phyloP scores from a whole-genome alignment of 1,140 invertebrate genomes.

The Aphidius gifuensis region DNA sequence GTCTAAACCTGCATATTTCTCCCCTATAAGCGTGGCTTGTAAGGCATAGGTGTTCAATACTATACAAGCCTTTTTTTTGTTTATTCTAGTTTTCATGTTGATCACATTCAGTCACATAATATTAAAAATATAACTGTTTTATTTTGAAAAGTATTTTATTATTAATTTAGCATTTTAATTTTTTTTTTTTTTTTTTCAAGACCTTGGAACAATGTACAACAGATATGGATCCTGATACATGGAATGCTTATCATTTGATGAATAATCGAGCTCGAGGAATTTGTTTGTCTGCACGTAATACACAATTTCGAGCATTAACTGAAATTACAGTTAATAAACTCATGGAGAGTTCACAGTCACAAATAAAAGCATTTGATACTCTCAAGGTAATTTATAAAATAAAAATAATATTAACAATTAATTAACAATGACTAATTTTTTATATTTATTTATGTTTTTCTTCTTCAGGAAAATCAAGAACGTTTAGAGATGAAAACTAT shows the following conservation, averaged over 20 bases:
- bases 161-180: background rate
- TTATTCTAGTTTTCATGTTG: conserved; percentile 10
- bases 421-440: background rate
- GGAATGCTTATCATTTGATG: conserved; percentile 72
- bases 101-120: background rate
- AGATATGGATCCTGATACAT: conserved; percentile 66
- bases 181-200: conserved; percentile 39
- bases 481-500: conserved; percentile 55
- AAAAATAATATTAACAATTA: background rate
- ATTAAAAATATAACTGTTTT: background rate
- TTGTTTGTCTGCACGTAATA: conserved; percentile 64
- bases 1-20: conserved; percentile 38
- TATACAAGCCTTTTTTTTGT: conserved; percentile 3
- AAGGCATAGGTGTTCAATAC: conserved; percentile 12
- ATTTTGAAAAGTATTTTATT: conserved; percentile 4
- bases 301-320: conserved; percentile 65
- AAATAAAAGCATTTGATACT: conserved; percentile 43
- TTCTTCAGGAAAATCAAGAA: conserved; percentile 57
- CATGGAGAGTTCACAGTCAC: conserved; percentile 56
- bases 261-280: conserved; percentile 67
- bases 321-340: conserved; percentile 69
- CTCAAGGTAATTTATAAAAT: conserved; percentile 45
- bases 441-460: conserved; percentile 6
- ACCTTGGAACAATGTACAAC: conserved; percentile 62
- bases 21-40: conserved; percentile 17